phyloP scores from a whole-genome alignment of 1,140 invertebrate genomes.

The Carposina sasakii region DNA sequence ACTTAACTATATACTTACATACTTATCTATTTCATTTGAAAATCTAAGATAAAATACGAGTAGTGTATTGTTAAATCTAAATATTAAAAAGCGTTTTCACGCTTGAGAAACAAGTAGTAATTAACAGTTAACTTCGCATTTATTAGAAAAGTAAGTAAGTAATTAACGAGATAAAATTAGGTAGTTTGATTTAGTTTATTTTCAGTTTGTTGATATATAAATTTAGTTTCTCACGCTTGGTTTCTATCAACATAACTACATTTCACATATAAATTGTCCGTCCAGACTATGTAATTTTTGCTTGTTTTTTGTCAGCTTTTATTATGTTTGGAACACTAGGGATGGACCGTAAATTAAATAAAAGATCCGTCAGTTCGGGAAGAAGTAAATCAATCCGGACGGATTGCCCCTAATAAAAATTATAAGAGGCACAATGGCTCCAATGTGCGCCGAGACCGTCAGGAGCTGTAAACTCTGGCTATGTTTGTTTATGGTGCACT shows the following conservation, averaged over 20 bases:
- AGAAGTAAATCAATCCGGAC: slow-evolving; percentile 70
- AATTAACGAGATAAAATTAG: no score
- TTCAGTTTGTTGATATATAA: slow-evolving; percentile 8
- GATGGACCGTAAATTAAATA: slow-evolving; percentile 69
- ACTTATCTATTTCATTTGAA: no score
- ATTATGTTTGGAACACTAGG: slow-evolving; percentile 62
- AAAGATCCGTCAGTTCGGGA: slow-evolving; percentile 71
- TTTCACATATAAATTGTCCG: no score
- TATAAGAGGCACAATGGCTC: slow-evolving; percentile 70
- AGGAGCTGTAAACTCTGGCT: slow-evolving; percentile 67
- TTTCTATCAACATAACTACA: no score
- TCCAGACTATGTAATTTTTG: slow-evolving; percentile 53
- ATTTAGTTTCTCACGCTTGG: slow-evolving; percentile 16
- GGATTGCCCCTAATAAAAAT: slow-evolving; percentile 72
- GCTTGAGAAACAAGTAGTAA: no score
- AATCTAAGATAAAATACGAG: no score
- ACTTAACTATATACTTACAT: no score
- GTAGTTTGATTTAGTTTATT: no score
- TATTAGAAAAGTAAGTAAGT: no score
- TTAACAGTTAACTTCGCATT: no score
- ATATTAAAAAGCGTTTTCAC: no score
- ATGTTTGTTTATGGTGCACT: slow-evolving; percentile 71
- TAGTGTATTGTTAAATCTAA: no score
- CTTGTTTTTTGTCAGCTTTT: slow-evolving; percentile 67
- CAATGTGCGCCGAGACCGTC: slow-evolving; percentile 60